phyloP scores from a whole-genome alignment of 2,113 vertebrate genomes.

The Calyptommatus sinebrachiatus region DNA sequence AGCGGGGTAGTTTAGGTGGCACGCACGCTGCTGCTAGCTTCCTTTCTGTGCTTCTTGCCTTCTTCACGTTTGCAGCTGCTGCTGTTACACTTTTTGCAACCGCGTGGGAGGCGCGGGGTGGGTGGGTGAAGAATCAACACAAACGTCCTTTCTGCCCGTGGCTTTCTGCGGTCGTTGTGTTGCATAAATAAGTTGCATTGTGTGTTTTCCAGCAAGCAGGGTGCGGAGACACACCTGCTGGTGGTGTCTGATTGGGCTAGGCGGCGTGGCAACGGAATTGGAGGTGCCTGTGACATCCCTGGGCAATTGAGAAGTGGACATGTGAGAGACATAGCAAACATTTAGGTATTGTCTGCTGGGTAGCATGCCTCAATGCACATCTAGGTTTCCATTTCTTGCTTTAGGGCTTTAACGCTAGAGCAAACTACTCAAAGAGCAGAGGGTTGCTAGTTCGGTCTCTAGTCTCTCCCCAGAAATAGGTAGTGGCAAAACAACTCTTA shows the following conservation, averaged over 20 bases:
- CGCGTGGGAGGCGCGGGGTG: not conserved
- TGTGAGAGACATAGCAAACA: not conserved
- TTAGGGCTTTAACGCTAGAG: not conserved
- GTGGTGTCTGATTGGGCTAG: no score
- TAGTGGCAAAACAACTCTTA: no score
- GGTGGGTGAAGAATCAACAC: not conserved
- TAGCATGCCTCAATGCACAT: not conserved
- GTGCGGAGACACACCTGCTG: no score
- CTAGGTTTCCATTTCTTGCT: not conserved
- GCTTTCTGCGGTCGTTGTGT: not conserved
- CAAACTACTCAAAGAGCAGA: no score
- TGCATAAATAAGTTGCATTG: no score
- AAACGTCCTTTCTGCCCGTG: no score
- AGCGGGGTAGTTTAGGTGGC: not conserved
- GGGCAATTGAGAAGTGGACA: not conserved
- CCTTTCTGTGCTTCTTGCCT: no score
- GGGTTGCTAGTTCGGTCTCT: no score
- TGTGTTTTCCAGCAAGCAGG: not conserved
- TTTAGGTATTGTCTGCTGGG: not conserved
- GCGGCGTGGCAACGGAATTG: no score
- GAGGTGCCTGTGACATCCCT: not conserved
- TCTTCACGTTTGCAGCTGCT: no score
- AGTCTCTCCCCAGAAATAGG: no score
- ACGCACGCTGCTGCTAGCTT: not conserved
- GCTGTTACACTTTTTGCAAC: no score